Conservation (phyloP, 1,140 invertebrate genomes). For the Hyles vespertilio region DNA sequence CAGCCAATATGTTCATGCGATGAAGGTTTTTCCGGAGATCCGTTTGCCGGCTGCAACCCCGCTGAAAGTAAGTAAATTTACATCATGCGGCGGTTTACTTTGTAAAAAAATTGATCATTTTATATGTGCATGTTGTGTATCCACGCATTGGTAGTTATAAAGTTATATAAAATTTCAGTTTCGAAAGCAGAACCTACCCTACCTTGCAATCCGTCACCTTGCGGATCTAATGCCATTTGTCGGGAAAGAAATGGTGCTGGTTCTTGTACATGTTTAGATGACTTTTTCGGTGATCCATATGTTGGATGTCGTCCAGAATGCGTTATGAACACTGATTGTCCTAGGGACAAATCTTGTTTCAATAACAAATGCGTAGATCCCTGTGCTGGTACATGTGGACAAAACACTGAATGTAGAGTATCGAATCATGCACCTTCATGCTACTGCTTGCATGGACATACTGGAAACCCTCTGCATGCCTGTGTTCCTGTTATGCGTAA, state of each 20-base stretch:
- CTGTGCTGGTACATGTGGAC: slow-evolving; percentile 86
- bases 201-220: slow-evolving; percentile 89
- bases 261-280: slow-evolving; percentile 86
- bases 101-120: not conserved
- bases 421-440: slow-evolving; percentile 89
- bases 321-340: slow-evolving; percentile 88
- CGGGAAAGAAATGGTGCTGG: slow-evolving; percentile 85
- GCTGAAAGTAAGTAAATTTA: slow-evolving; percentile 77
- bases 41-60: slow-evolving; percentile 84
- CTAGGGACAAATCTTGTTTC: slow-evolving; percentile 83
- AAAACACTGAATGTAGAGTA: slow-evolving; percentile 89
- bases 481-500: slow-evolving; percentile 83
- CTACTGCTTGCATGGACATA: slow-evolving; percentile 84
- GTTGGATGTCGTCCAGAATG: slow-evolving; percentile 87
- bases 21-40: slow-evolving; percentile 87
- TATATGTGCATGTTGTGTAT: slow-evolving; percentile 17
- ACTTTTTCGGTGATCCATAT: slow-evolving; percentile 90
- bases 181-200: slow-evolving; percentile 69
- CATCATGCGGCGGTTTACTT: not conserved
- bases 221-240: slow-evolving; percentile 88
- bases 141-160: slow-evolving; percentile 27
- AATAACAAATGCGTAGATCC: slow-evolving; percentile 90
- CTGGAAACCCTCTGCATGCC: slow-evolving; percentile 84
- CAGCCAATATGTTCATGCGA: slow-evolving; percentile 86
- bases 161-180: slow-evolving; percentile 56